Evolutionary conservation across 92 coral and sea anemone species (phyloP).

Genomic region (Palythoa heliodiscus): DNA sequence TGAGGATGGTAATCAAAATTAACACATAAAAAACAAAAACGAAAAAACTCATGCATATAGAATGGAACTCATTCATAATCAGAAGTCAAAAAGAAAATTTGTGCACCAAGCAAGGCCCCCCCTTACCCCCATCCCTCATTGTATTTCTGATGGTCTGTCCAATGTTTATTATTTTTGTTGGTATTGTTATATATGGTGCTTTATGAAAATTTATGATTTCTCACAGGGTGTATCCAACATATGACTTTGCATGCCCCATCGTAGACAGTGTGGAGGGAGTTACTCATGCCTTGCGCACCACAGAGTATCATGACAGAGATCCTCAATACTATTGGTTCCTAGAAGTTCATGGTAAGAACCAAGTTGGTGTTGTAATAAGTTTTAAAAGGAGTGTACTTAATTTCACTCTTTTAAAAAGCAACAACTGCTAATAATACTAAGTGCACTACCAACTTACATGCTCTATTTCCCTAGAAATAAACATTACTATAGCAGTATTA

Average conservation of each 20-base stretch:
- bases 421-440: neutral
- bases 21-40: too few relatives aligned
- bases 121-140: too few relatives aligned
- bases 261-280: constrained; percentile 99
- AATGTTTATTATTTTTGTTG: neutral
- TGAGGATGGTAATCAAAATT: too few relatives aligned
- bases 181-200: neutral
- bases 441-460: too few relatives aligned
- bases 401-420: neutral
- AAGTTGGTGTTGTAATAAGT: neutral
- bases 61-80: too few relatives aligned
- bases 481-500: too few relatives aligned
- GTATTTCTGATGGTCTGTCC: neutral
- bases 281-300: constrained; percentile 95
- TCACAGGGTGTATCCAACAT: constrained; percentile 89
- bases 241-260: constrained; percentile 98
- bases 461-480: too few relatives aligned
- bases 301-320: constrained; percentile 97
- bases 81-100: too few relatives aligned
- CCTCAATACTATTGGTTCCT: constrained; percentile 96
- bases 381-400: neutral
- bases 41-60: too few relatives aligned
- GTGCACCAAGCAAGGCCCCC: too few relatives aligned
- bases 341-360: constrained; percentile 76
- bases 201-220: constrained; percentile 1